Evolutionary conservation across 1,140 invertebrate genomes (phyloP).

Genomic region (Leptinotarsa texana): DNA sequence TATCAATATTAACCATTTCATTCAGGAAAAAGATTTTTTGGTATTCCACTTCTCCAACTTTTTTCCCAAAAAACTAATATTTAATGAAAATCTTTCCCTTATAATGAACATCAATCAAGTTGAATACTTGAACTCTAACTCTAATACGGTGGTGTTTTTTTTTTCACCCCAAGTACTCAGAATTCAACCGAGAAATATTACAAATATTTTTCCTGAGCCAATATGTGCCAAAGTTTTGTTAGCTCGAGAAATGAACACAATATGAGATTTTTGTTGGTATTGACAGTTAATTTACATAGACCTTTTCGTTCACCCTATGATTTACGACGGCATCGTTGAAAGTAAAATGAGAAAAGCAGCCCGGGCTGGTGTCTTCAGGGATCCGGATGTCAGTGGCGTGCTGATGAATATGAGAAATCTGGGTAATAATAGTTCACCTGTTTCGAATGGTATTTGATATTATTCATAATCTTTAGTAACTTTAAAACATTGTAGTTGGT

Average conservation of each 20-base stretch:
- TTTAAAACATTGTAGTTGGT: too few relatives aligned
- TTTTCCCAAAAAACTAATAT: too few relatives aligned
- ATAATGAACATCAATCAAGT: too few relatives aligned
- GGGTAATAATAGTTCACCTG: too few relatives aligned
- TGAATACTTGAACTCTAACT: too few relatives aligned
- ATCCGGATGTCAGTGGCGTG: conserved; percentile 25
- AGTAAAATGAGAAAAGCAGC: conserved; percentile 20
- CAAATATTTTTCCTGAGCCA: conserved; percentile 4
- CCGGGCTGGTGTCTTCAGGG: conserved; percentile 11
- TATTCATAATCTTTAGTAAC: too few relatives aligned
- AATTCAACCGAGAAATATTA: background rate
- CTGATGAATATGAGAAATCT: background rate
- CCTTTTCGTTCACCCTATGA: conserved; percentile 9
- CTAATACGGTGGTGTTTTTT: too few relatives aligned
- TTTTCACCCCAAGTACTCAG: background rate
- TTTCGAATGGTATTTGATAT: too few relatives aligned
- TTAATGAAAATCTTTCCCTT: too few relatives aligned
- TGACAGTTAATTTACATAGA: conserved; percentile 18
- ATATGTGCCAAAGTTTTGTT: background rate
- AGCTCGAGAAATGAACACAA: background rate
- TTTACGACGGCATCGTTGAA: conserved; percentile 18
- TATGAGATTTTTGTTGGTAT: conserved; percentile 17
- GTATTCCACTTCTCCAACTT: too few relatives aligned
- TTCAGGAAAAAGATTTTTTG: too few relatives aligned
- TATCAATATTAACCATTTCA: too few relatives aligned